Percentiles rank a stretch among this genome's conserved stretches.
Evolutionary conservation across 2,797 vertebrate species (phyloP).

Genomic region (Lepilemur septentrionalis): DNA sequence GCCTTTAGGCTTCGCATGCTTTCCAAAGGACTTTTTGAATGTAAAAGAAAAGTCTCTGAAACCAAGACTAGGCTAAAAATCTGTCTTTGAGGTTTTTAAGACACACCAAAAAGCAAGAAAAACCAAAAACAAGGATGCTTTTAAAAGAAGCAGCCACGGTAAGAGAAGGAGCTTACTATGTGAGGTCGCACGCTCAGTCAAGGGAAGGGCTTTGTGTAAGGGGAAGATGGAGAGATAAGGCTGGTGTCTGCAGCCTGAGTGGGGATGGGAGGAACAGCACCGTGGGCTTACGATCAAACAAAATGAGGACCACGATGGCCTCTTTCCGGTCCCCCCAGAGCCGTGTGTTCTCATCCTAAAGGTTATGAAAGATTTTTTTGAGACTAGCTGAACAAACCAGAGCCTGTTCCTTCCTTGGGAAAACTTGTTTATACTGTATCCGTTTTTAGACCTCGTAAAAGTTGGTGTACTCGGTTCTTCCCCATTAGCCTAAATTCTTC

Average conservation of each 20-base stretch:
- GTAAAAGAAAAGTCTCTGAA: not conserved
- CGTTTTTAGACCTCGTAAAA: constrained; percentile 74
- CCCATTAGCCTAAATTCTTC: constrained; percentile 63
- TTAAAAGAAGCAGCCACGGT: not conserved
- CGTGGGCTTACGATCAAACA: constrained; percentile 55
- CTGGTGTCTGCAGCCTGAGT: not conserved
- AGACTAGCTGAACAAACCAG: constrained; percentile 65
- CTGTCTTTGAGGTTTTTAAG: not conserved
- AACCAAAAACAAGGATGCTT: not conserved
- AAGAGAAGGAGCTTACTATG: fast-evolving
- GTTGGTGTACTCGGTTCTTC: constrained; percentile 52
- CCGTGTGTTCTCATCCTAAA: constrained; percentile 63
- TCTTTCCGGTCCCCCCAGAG: constrained; percentile 62
- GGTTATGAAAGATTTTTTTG: constrained; percentile 63
- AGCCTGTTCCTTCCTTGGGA: constrained; percentile 78
- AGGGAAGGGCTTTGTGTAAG: not conserved
- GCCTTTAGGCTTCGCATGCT: fast-evolving
- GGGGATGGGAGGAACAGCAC: constrained; percentile 35
- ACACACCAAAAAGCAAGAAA: not conserved
- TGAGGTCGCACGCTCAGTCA: not conserved
- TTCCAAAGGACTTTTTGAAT: not conserved
- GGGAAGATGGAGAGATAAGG: not conserved
- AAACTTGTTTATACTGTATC: constrained; percentile 78
- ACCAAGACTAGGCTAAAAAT: not conserved
- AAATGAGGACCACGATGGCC: constrained; percentile 58